Evolutionary conservation across 2,113 vertebrate genomes (phyloP).

Genomic region (Sinocyclocheilus anophthalmus): DNA sequence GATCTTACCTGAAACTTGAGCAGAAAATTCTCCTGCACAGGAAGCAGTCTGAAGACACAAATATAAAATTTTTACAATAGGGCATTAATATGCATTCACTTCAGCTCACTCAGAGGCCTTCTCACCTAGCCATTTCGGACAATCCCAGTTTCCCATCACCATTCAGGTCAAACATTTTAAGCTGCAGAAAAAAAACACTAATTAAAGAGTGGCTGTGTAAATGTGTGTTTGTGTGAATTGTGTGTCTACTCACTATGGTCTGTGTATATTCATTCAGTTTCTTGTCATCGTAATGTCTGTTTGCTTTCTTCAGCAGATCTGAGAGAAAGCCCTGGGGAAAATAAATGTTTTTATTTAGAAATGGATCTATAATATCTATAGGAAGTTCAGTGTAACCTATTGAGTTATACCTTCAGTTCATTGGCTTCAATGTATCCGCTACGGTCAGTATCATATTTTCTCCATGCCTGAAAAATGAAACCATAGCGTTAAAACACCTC

Average conservation of each 20-base stretch:
- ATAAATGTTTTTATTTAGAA: not conserved
- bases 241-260: conserved; percentile 85
- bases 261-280: conserved; percentile 95
- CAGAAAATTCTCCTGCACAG: conserved; percentile 85
- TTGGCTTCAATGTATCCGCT: conserved; percentile 99
- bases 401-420: conserved; percentile 89
- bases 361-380: not conserved
- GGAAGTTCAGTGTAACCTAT: conserved; percentile 8
- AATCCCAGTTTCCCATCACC: conserved; percentile 93
- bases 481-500: not conserved
- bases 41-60: conserved; percentile 76
- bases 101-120: not conserved
- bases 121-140: conserved; percentile 95
- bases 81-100: not conserved
- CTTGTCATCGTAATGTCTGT: conserved; percentile 88
- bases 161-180: conserved; percentile 93
- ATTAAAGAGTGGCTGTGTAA: not conserved
- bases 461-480: conserved; percentile 83
- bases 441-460: conserved; percentile 92
- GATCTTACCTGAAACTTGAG: conserved; percentile 83
- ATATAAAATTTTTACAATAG: not conserved
- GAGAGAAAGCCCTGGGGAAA: conserved; percentile 87
- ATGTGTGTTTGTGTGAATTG: not conserved
- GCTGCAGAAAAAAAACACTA: conserved; percentile 70
- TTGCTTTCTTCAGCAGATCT: conserved; percentile 92